These are phyloP conservation scores for Beris morrisii DNA, from an alignment of 2,888 invertebrate genomes.

Conservation along the genomic window DNA sequence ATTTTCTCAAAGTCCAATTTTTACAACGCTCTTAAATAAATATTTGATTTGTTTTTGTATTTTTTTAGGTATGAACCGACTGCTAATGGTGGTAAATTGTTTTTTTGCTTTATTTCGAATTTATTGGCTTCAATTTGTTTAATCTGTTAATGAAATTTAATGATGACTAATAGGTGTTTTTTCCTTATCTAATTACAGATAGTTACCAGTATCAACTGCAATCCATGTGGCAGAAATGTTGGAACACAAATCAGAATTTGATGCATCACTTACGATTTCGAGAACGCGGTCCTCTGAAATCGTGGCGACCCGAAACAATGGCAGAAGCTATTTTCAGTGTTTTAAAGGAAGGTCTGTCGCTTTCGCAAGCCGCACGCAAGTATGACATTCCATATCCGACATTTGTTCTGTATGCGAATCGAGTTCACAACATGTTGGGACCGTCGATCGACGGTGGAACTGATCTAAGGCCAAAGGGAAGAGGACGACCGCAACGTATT, in stretches of 20 bases:
- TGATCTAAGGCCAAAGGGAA: slow-evolving; percentile 87
- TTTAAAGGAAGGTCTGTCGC: slow-evolving; percentile 83
- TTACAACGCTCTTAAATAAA: too few relatives aligned
- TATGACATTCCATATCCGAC: slow-evolving; percentile 95
- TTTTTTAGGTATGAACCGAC: too few relatives aligned
- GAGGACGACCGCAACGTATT: slow-evolving; percentile 88
- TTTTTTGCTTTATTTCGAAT: too few relatives aligned
- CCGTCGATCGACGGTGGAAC: slow-evolving; percentile 90
- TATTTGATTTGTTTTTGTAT: too few relatives aligned
- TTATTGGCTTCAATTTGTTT: slow-evolving; percentile 3
- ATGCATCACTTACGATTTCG: slow-evolving; percentile 90
- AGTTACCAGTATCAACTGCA: slow-evolving; percentile 94
- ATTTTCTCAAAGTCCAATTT: too few relatives aligned
- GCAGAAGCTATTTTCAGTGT: slow-evolving; percentile 93
- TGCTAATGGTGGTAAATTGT: too few relatives aligned
- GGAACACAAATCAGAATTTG: slow-evolving; percentile 90
- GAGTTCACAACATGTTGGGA: slow-evolving; percentile 92
- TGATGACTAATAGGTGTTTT: slow-evolving; percentile 12
- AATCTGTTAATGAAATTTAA: background rate
- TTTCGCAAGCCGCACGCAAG: slow-evolving; percentile 89
- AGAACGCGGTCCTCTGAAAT: slow-evolving; percentile 88
- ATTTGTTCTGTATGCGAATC: slow-evolving; percentile 88
- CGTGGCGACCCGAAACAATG: slow-evolving; percentile 94
- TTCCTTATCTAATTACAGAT: slow-evolving; percentile 63
- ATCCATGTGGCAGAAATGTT: slow-evolving; percentile 95